Evolutionary conservation across 2,797 vertebrate genomes (phyloP), one percentile per base, ranked within the genome.

Genomic region (Decapterus maruadsi): DNA sequence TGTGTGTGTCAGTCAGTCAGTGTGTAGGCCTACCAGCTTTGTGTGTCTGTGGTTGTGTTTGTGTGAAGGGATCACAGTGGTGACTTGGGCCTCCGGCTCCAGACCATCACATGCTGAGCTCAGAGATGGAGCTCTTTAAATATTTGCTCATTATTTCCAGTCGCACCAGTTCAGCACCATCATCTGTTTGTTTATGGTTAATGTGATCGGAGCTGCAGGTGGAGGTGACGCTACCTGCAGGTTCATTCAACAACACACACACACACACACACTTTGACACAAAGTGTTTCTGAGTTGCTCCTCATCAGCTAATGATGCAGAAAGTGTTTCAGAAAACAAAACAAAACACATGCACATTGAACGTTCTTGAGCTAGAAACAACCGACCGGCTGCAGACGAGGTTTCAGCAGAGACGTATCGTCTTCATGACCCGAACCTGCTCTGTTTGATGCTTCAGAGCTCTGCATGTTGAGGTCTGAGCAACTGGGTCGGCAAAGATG

Each of bases 81-180:
- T 43, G 14, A 19, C 17, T 45, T 17, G 5, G 16, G 45, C 17
- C 45, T 48, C 17, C 2, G 45, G 8, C 45, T 48, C 19, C 16
- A 43, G 13, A n/a, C 9, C 14, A 9, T 59, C 36, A 60, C 12
- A 16, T 16, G 58, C 4, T 42, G 58, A 26, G n/a, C 20, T 60
- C 38, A 4, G 40, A 56, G 31, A 63, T 59, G 26, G n/a, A 45
- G 12, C 9, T 59, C 22, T 34, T 51, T 34, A 58, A 31, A 60
- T 62, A 69, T 64, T 63, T 22, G 56, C 62, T 58, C 34, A 31
- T 57, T 50, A n/a, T 62, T 56, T 68, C 36, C 72, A 67, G 61
- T 58, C 53, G 1, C 51, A 48, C 56, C 22, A 29, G 50, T 55
- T 75, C 20, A 67, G 70, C 58, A 16, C 10, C 20, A 0, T 40